phyloP scores from a whole-genome alignment of 2,113 vertebrate genomes.

The Galbula dea region DNA sequence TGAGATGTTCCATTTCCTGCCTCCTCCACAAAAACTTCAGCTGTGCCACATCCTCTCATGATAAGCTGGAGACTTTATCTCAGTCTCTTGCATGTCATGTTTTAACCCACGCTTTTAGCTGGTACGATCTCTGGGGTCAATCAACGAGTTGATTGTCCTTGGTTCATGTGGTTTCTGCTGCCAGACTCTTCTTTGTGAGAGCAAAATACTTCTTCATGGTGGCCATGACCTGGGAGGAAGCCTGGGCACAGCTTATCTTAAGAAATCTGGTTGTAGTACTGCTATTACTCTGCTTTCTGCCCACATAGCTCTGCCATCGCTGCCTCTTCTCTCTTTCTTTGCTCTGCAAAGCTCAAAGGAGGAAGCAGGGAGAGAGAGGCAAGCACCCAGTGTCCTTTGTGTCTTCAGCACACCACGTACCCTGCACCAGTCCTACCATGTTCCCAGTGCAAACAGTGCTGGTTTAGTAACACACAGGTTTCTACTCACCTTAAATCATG shows the following conservation, averaged over 20 bases:
- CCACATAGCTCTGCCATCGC: rapidly evolving
- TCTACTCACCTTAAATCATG: background rate
- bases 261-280: background rate
- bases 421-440: background rate
- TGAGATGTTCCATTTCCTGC: slow-evolving; percentile 9
- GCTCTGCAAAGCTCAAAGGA: background rate
- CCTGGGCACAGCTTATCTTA: background rate
- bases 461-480: background rate
- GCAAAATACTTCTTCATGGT: background rate
- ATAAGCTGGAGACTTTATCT: slow-evolving; percentile 1
- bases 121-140: background rate
- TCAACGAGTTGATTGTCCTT: background rate
- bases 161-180: background rate
- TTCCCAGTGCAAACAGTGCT: background rate
- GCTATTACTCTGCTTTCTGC: background rate
- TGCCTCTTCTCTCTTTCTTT: background rate
- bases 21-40: background rate
- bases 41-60: background rate
- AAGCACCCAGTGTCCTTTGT: background rate
- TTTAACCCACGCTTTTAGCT: background rate
- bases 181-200: background rate
- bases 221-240: background rate
- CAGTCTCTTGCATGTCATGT: rapidly evolving
- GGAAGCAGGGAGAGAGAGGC: background rate
- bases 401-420: background rate